Percentiles rank a stretch among this genome's conserved stretches.
These are phyloP conservation scores for Fragum fragum DNA, from an alignment of 2,888 invertebrate species.

Conservation along the genomic window DNA sequence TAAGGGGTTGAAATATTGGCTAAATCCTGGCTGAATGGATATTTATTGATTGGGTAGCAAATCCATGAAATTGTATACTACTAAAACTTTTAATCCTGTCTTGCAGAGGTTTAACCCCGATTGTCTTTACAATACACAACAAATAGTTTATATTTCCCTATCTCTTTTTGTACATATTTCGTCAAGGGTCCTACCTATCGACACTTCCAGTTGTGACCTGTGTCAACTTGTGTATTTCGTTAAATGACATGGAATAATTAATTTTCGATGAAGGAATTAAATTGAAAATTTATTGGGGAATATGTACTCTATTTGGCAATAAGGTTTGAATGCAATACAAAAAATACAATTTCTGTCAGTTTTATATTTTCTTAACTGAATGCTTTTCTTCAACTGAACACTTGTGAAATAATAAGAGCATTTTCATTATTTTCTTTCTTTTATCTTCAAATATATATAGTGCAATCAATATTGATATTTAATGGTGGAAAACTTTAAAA, in stretches of 20 bases:
- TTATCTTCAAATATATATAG: too few species aligned
- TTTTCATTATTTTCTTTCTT: too few species aligned
- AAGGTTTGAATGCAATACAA: background rate
- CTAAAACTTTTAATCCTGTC: slow-evolving; percentile 29
- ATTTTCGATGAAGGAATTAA: slow-evolving; percentile 22
- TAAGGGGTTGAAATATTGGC: too few species aligned
- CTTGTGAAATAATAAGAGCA: too few species aligned
- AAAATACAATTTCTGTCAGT: too few species aligned
- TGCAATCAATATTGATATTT: too few species aligned
- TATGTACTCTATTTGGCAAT: background rate
- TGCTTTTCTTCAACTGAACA: too few species aligned
- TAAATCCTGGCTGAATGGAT: background rate
- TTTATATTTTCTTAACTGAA: too few species aligned
- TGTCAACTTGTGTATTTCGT: slow-evolving; percentile 31
- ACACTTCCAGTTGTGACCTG: slow-evolving; percentile 20
- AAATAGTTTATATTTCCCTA: slow-evolving; percentile 32
- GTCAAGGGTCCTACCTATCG: slow-evolving; percentile 18
- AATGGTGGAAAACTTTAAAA: too few species aligned
- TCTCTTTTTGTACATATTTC: slow-evolving; percentile 26
- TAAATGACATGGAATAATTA: slow-evolving; percentile 22
- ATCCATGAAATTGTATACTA: slow-evolving; percentile 22
- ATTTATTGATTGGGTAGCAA: slow-evolving; percentile 14
- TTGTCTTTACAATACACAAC: slow-evolving; percentile 45
- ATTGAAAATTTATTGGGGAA: slow-evolving; percentile 7
- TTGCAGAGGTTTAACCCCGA: slow-evolving; percentile 21